Evolutionary conservation across 1,140 invertebrate species (phyloP), one percentile per base, ranked within the genome.

Genomic region (Bombus soroeensis): DNA sequence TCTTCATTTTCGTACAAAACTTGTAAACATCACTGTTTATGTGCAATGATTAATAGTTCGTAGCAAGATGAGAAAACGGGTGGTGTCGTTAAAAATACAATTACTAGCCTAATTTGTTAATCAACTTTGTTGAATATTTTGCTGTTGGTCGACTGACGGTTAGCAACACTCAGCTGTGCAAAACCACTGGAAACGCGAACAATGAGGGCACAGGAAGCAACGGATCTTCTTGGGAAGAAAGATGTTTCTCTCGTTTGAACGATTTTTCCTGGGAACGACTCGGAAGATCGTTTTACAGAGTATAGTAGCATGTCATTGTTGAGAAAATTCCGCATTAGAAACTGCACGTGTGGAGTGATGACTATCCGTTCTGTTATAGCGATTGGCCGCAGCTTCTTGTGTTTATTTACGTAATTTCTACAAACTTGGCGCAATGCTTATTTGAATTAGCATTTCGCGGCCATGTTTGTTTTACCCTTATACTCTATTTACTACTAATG

Each of bases 181-280:
- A 62, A 59, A 53, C 57, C 5, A 28, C 43, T 70, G 13, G 53
- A 59, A 59, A 47, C 22, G 47, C 32, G 75, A 85, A 90, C 90
- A 91, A 91, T 87, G 79, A 25, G 72, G 74, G 72, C 70, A 62
- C 66, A 87, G 85, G 84, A 88, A 88, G 72, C 85, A 86, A 85
- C 86, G 81, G 75, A 91, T 89, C 86, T 88, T 90, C 83, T 75
- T 87, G 87, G 87, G 88, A 92, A 90, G 53, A 12, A n/a, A 62
- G 64, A 37, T 78, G 71, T 3, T 25, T 32, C 28, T 32, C 70
- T 39, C 28, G 68, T 75, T 39, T 34, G 25, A 68, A 53, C 39
- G 41, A 62, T 88, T 70, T 90, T 68, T 68, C 83, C 83, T n/a
- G 41, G 39, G 70, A 86, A 81, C 18, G 32, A 18, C 25, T 32